Conservation (phyloP, 2,888 invertebrate genomes). For the Euzophera pinguis region DNA sequence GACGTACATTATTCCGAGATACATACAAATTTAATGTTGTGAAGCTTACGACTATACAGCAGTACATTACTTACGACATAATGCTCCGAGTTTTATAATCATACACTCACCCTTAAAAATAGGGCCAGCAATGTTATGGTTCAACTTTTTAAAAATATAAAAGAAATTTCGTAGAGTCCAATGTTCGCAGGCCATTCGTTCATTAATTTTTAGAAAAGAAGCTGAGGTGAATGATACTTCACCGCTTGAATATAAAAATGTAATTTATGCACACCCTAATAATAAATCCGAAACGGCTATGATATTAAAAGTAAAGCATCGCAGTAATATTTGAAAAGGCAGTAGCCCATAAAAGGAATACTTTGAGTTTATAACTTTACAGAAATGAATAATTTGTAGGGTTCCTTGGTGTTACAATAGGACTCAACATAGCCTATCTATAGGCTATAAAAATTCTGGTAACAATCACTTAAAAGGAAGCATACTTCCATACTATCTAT, state of each 20-base stretch:
- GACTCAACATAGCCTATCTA: too few relatives aligned
- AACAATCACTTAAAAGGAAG: too few relatives aligned
- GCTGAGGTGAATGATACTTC: slow-evolving; percentile 13
- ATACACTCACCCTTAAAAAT: background rate
- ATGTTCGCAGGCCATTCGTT: slow-evolving; percentile 6
- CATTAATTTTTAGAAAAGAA: slow-evolving; percentile 12
- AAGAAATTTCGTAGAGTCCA: slow-evolving; percentile 5
- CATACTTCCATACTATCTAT: too few relatives aligned
- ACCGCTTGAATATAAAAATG: slow-evolving; percentile 12
- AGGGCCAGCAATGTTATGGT: background rate
- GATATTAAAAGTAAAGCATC: slow-evolving; percentile 16
- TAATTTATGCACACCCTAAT: slow-evolving; percentile 14
- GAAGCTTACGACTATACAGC: too few relatives aligned
- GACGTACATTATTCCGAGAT: too few relatives aligned
- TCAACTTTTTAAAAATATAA: slow-evolving; percentile 3
- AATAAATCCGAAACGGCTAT: slow-evolving; percentile 13
- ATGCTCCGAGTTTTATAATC: background rate
- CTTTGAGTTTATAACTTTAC: slow-evolving; percentile 22
- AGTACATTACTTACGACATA: background rate
- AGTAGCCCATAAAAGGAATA: slow-evolving; percentile 21
- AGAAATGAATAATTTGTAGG: slow-evolving; percentile 17
- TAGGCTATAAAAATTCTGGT: too few relatives aligned
- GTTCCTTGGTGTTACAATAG: too few relatives aligned
- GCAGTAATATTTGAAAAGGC: slow-evolving; percentile 21
- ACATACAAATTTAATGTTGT: too few relatives aligned